A percentile compares a stretch with the other conserved stretches of the same genome.
Conservation (phyloP, 1,140 invertebrate genomes). For the Magallana ariakensis region DNA sequence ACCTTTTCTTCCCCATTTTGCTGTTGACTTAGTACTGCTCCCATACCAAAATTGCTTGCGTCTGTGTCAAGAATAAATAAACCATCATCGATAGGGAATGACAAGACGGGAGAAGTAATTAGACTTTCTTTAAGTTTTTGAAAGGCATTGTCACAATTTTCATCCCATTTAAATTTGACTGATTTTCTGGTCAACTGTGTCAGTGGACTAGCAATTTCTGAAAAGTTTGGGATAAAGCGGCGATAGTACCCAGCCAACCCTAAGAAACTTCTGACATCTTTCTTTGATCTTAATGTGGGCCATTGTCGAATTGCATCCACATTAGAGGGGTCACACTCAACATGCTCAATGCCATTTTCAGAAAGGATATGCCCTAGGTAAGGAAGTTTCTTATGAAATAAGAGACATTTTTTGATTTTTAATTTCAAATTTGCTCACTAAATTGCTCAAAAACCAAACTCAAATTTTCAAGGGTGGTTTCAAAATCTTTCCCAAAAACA, state of each 20-base stretch:
- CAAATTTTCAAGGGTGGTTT: constrained; percentile 33
- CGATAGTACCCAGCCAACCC: constrained; percentile 41
- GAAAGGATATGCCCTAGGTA: constrained; percentile 44
- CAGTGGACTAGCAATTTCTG: constrained; percentile 4
- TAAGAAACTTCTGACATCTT: constrained; percentile 53
- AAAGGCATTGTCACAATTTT: neutral
- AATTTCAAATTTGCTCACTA: constrained; percentile 45
- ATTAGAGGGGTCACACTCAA: constrained; percentile 45
- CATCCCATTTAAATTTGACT: neutral
- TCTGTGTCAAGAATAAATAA: constrained; percentile 15
- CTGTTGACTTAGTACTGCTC: constrained; percentile 3
- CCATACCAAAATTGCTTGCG: neutral
- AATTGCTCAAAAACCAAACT: constrained; percentile 45
- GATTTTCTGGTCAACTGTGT: neutral
- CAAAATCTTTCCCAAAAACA: neutral
- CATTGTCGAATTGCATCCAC: constrained; percentile 47
- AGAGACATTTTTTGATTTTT: constrained; percentile 47
- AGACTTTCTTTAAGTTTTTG: neutral
- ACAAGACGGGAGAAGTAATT: neutral
- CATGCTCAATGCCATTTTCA: constrained; percentile 33
- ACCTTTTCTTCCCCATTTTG: neutral
- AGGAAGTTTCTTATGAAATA: constrained; percentile 47
- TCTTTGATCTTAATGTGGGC: constrained; percentile 36
- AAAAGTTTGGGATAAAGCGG: neutral
- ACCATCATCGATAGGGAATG: neutral